These are phyloP conservation scores for Smithornis capensis DNA, from an alignment of 2,113 vertebrate genomes.

Conservation along the genomic window DNA sequence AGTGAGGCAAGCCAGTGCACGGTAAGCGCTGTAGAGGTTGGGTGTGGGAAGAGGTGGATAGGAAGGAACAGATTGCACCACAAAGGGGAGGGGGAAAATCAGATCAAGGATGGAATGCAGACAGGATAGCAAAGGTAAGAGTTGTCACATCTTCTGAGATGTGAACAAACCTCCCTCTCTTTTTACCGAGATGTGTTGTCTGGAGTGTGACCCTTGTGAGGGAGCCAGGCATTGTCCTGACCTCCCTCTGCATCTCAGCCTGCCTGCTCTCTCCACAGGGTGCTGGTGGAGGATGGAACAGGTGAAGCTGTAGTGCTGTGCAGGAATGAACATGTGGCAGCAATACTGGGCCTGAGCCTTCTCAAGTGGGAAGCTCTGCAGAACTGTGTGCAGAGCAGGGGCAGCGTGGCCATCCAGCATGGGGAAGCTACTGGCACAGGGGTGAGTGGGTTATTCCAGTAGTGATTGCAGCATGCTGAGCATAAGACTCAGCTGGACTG, in stretches of 20 bases:
- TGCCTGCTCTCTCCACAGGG: constrained; percentile 55
- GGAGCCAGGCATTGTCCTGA: neutral
- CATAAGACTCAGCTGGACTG: neutral
- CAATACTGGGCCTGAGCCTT: constrained; percentile 71
- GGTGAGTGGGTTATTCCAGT: constrained; percentile 36
- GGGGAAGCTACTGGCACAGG: constrained; percentile 66
- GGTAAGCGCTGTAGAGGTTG: constrained; percentile 45
- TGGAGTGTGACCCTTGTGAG: neutral
- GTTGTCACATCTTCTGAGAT: neutral
- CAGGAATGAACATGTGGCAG: constrained; percentile 65
- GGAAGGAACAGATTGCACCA: neutral
- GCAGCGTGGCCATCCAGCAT: constrained; percentile 69
- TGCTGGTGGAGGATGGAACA: constrained; percentile 83
- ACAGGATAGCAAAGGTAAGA: neutral
- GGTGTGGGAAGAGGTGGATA: neutral
- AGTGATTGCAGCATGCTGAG: neutral
- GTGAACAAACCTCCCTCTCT: neutral
- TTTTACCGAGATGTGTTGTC: neutral
- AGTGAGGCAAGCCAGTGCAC: constrained; percentile 73
- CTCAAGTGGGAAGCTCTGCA: constrained; percentile 83
- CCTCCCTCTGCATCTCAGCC: constrained; percentile 34
- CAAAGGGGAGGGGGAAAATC: neutral
- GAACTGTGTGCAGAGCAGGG: constrained; percentile 73
- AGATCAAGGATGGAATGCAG: neutral
- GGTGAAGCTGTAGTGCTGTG: constrained; percentile 80